Conservation (phyloP, 2,888 invertebrate species). For the Temnothorax rugatulus region DNA sequence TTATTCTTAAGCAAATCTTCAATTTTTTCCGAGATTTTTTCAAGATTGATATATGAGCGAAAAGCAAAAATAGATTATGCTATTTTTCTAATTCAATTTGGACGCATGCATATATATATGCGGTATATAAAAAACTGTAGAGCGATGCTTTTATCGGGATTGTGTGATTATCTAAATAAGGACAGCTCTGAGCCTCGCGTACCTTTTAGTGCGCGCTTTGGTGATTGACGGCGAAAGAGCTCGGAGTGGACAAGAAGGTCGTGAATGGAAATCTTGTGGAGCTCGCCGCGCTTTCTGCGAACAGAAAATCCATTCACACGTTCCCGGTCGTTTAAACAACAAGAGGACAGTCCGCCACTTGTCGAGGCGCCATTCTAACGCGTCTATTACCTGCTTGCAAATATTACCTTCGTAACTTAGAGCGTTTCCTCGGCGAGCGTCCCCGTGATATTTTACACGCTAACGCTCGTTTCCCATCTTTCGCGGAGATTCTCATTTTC, state of each 20-base stretch:
- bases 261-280: slow-evolving; percentile 79
- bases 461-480: slow-evolving; percentile 52
- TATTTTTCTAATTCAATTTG: slow-evolving; percentile 4
- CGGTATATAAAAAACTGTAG: not conserved
- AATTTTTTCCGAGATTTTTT: slow-evolving; percentile 13
- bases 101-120: not conserved
- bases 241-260: slow-evolving; percentile 50
- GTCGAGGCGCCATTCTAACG: slow-evolving; percentile 82
- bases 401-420: slow-evolving; percentile 79
- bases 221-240: slow-evolving; percentile 65
- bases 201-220: slow-evolving; percentile 41
- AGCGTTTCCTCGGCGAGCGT: slow-evolving; percentile 70
- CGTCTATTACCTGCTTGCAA: slow-evolving; percentile 82
- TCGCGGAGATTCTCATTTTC: slow-evolving; percentile 45
- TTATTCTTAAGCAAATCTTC: not conserved
- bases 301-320: slow-evolving; percentile 82
- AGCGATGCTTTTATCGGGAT: slow-evolving; percentile 12
- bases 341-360: slow-evolving; percentile 78
- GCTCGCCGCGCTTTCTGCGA: slow-evolving; percentile 76
- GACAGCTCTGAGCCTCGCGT: slow-evolving; percentile 40
- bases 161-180: not conserved
- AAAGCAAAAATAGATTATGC: not conserved
- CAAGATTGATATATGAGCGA: not conserved
- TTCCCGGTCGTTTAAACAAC: slow-evolving; percentile 74
- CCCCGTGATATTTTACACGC: slow-evolving; percentile 53